Conservation (phyloP, 2,797 vertebrate species). For the Apodemus agrarius region DNA sequence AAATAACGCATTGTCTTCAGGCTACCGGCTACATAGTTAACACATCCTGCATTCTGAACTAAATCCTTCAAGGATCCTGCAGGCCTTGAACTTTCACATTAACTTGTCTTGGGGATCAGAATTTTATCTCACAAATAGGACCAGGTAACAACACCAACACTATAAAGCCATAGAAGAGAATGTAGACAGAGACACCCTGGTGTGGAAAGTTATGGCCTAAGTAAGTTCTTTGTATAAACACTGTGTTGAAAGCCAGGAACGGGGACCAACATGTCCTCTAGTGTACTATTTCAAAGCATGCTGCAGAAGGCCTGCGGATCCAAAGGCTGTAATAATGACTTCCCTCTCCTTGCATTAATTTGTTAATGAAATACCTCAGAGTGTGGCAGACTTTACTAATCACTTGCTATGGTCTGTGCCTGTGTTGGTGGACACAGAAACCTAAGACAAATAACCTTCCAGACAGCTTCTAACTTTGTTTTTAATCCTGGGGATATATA, state of each 20-base stretch:
- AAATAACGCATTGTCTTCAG: background rate
- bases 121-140: conserved; percentile 41
- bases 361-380: conserved; percentile 28
- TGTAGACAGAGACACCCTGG: background rate
- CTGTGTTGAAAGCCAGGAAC: conserved; percentile 47
- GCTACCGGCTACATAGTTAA: background rate
- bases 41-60: background rate
- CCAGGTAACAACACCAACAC: background rate
- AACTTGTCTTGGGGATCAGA: background rate
- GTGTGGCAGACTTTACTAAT: background rate
- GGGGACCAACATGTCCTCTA: conserved; percentile 4
- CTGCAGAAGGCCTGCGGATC: conserved; percentile 52
- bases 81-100: conserved; percentile 50
- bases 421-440: background rate
- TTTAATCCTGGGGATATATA: background rate
- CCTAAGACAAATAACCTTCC: background rate
- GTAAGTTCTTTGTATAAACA: conserved; percentile 27
- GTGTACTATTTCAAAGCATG: conserved; percentile 74
- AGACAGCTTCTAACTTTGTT: background rate
- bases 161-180: background rate
- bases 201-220: background rate
- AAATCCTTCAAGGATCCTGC: background rate
- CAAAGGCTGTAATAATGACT: conserved; percentile 55
- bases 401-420: background rate
- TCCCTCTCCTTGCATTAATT: conserved; percentile 11